phyloP scores from a whole-genome alignment of 2,888 invertebrate species.

The Oxycera nigricornis region DNA sequence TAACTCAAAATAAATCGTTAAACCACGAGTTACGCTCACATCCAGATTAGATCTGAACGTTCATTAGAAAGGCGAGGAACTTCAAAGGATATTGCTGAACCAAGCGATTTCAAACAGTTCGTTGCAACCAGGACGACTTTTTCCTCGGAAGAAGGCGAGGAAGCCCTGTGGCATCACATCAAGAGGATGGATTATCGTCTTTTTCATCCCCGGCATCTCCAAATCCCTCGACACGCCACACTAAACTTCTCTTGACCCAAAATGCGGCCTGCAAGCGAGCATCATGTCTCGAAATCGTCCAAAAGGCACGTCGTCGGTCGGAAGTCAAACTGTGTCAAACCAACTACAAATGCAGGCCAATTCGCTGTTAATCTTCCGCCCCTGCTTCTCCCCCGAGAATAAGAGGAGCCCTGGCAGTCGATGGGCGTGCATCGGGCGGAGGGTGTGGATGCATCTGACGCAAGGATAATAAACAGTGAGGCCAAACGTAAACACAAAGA shows the following conservation, averaged over 20 bases:
- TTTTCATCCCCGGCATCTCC: background rate
- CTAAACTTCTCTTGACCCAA: slow-evolving; percentile 22
- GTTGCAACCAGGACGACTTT: too few species aligned
- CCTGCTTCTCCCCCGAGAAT: background rate
- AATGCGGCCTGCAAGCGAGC: background rate
- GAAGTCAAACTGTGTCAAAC: slow-evolving; percentile 33
- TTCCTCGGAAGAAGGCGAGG: too few species aligned
- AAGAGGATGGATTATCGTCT: background rate
- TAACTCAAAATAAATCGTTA: too few species aligned
- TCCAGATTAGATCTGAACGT: too few species aligned
- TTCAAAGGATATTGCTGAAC: too few species aligned
- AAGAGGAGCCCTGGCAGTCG: background rate
- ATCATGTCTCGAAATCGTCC: background rate
- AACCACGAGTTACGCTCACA: too few species aligned
- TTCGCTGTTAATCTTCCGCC: background rate
- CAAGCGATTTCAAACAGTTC: too few species aligned
- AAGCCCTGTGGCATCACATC: too few species aligned
- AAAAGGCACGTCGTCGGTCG: slow-evolving; percentile 19
- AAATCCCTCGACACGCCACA: background rate
- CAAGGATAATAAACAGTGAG: background rate
- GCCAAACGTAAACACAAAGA: background rate
- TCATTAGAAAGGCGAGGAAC: too few species aligned
- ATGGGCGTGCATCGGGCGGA: background rate
- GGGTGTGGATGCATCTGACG: background rate
- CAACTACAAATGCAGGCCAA: slow-evolving; percentile 16